Percentiles rank a stretch among this genome's conserved stretches.
phyloP scores from a whole-genome alignment of 2,888 invertebrate genomes.

The Drosophila engyochracea region DNA sequence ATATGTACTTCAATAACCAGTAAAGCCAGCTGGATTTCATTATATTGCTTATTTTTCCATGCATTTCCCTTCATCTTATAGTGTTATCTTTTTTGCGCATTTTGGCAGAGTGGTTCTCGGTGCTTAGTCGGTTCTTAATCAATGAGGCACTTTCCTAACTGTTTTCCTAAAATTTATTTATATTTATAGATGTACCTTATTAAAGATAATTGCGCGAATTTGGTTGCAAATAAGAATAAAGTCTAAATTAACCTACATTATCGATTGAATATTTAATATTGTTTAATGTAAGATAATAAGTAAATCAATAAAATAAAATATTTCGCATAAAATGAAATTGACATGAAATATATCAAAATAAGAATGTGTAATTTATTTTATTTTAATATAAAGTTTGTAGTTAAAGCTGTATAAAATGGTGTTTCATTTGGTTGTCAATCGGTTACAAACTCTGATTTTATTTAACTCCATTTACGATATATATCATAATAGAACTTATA shows the following conservation, averaged over 20 bases:
- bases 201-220: no score
- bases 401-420: neutral
- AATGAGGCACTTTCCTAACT: no score
- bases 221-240: no score
- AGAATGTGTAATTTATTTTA: neutral
- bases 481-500: neutral
- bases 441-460: no score
- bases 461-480: neutral
- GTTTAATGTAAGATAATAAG: no score
- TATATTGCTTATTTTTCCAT: neutral
- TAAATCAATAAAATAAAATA: no score
- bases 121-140: no score
- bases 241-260: neutral
- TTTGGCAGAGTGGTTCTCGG: neutral
- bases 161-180: no score
- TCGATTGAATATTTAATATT: no score
- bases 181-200: no score
- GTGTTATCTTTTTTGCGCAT: neutral
- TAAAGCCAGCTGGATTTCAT: neutral
- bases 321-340: no score
- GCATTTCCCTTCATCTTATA: neutral
- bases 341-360: neutral
- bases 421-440: neutral
- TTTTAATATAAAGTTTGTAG: neutral
- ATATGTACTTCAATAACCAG: neutral